phyloP scores from a whole-genome alignment of 2,888 invertebrate species.

The Calameuta pallipes region DNA sequence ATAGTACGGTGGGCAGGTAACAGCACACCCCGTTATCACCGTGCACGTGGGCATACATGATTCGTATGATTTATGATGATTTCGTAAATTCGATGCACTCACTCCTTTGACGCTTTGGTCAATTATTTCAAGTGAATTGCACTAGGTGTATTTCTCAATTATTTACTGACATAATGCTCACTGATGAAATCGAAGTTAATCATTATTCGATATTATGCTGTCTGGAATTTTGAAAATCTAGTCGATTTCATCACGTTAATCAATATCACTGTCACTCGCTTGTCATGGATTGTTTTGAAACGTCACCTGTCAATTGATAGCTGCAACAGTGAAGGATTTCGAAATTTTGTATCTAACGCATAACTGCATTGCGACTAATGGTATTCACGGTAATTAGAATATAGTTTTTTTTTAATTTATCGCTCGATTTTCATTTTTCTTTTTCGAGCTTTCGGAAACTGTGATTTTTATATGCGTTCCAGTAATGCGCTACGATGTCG shows the following conservation, averaged over 20 bases:
- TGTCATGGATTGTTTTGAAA: not conserved
- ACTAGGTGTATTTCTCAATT: not conserved
- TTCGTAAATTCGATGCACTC: not conserved
- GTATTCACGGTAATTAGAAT: not conserved
- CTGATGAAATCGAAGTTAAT: not conserved
- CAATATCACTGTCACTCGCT: not conserved
- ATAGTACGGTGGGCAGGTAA: constrained; percentile 59
- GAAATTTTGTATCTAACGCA: not conserved
- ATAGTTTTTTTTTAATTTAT: not conserved
- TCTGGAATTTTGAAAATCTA: not conserved
- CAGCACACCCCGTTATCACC: constrained; percentile 63
- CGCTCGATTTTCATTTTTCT: not conserved
- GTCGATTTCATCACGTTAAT: not conserved
- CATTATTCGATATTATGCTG: not conserved
- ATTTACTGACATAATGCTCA: not conserved
- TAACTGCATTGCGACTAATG: not conserved
- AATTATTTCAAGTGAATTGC: not conserved
- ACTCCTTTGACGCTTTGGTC: not conserved
- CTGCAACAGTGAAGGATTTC: not conserved
- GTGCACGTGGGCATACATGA: constrained; percentile 61
- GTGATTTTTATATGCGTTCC: too few relatives aligned
- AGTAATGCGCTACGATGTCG: not conserved
- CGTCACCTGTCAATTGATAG: not conserved
- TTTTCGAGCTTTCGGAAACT: not conserved
- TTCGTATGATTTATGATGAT: not conserved